Base-by-base conservation (phyloP, 35 echinoderm and acorn worm genomes). In the Lytechinus pictus region DNA sequence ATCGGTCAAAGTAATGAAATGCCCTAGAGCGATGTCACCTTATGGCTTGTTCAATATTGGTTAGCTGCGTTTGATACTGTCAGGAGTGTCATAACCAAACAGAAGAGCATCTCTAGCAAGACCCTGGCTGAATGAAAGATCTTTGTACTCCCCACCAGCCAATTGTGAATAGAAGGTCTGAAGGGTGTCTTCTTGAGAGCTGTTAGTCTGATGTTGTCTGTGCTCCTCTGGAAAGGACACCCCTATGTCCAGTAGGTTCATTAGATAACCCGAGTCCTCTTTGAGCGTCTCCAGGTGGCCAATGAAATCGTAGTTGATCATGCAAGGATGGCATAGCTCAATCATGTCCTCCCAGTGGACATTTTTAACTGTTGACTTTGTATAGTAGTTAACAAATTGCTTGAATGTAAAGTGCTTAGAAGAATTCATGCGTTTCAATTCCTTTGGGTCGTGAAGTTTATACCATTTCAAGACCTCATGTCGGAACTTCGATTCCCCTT, bases 271-370 rank as follows among this genome's bases (percentile, higher is more conserved):
- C 24, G 97, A 87, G 91, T 97, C 97, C 11, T 72, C 54, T 28
- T 52, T 54, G 7, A 97, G 86, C 28, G 96, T 96, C 94, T 97
- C 97, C 9, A 96, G 55, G 24, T 95, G 91, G 5, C 96, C 97
- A 52, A 97, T 95, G 61, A 95, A 95, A 86, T 95, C 94, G 55
- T 97, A 97, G 55, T 93, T 27, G 9, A 97, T 94, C 14, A 95
- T 86, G 60, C 97, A 97, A 11, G 97, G 97, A 27, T 57, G 89
- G 86, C 97, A 97, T 5, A 96, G 92, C 27, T 95, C 11, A 94
- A 56, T 57, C 72, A 97, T 94, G 54, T 95, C 94, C 53, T 95
- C 94, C 94, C 94, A 97, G 44, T 97, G 97, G 24, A 19, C 27
- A 86, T 97, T 94, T 10, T 94, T 94, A 1, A 56, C 27, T 4